Evolutionary conservation across 2,888 invertebrate genomes (phyloP), one percentile per base, ranked within the genome.

Genomic region (Cheiracanthium punctorium): DNA sequence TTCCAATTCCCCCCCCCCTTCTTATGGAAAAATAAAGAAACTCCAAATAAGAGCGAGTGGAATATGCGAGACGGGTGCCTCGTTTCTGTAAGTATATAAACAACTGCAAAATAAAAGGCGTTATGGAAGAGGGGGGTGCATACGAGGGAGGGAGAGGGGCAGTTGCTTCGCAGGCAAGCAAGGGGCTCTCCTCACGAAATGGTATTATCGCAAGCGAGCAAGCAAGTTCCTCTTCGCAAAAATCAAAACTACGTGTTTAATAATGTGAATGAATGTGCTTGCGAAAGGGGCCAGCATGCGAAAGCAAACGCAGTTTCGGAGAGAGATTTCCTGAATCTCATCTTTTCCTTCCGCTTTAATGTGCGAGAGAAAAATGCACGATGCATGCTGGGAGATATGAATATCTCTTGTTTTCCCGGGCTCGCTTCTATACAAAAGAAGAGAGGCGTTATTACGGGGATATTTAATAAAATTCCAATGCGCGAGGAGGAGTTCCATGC

Each of bases 191-290:
- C 12, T 74, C 74, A 58, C 69, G 58, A 85, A 85, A 85, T 85
- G 84, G 84, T 85, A 85, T 85, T 85, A 85, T 79, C 84, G 76
- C 76, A n/a, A n/a, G n/a, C n/a, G n/a, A n/a, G n/a, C n/a, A n/a
- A n/a, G n/a, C n/a, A n/a, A n/a, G n/a, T 64, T 72, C 77, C 72
- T 71, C 65, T 65, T 82, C 69, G 24, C 41, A 67, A 67, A 72
- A 43, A 58, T 58, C 72, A 65, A 37, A 76, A 84, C 48, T 72
- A 43, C 76, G 65, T 82, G 84, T 74, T 79, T 85, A 85, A 79
- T 79, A 74, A n/a, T 58, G 58, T 77, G 84, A 74, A 79, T 73
- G 84, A 85, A 85, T 85, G 58, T 32, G 67, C 48, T 29, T 48
- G 79, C 73, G 73, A 69, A 79, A 84, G 77, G 77, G 48, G 69